Base-by-base conservation (phyloP, 2,888 invertebrate species). In the Tubulanus polymorphus region DNA sequence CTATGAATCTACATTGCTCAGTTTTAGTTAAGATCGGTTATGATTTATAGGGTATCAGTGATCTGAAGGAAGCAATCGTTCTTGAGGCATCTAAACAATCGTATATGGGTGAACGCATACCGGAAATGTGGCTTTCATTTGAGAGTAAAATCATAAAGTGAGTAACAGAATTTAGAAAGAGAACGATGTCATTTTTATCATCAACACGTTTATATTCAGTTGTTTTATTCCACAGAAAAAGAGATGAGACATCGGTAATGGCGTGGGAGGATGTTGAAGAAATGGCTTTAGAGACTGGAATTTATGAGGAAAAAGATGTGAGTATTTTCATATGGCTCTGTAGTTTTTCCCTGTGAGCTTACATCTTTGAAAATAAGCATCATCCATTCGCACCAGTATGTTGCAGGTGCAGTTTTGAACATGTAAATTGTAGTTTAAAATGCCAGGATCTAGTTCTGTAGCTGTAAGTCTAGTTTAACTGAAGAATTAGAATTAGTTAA, bases 21-120 rank as follows among this genome's bases (percentile, higher is more conserved):
- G 35, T 32, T 32, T 32, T 12, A 32, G n/a, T 32, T 10, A 32
- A 32, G 35, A 32, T 32, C 10, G 10, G 10, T 32, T 32, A 32
- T 32, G n/a, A 32, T 12, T 32, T 32, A 18, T 23, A 41, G 75
- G 76, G 76, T 23, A 65, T 78, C 12, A 29, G 56, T 2, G 67
- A 67, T 3, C 59, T 78, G 46, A 61, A 64, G 28, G 48, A 65
- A 3, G 56, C 62, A 2, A 60, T 78, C 20, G 57, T 73, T 10
- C 56, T 65, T 1, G 60, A 69, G 15, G 70, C 78, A 12, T 60
- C 75, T 30, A 57, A 64, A 51, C 72, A 78, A 67, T 72, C 74
- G 45, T 78, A 78, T 60, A 77, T 78, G 73, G 76, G 75, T 2
- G 78, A 78, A 60, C 65, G 65, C 49, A 73, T 78, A 15, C 78